Evolutionary conservation across 2,113 vertebrate genomes (phyloP).

Genomic region (Petrocephalus zakoni): DNA sequence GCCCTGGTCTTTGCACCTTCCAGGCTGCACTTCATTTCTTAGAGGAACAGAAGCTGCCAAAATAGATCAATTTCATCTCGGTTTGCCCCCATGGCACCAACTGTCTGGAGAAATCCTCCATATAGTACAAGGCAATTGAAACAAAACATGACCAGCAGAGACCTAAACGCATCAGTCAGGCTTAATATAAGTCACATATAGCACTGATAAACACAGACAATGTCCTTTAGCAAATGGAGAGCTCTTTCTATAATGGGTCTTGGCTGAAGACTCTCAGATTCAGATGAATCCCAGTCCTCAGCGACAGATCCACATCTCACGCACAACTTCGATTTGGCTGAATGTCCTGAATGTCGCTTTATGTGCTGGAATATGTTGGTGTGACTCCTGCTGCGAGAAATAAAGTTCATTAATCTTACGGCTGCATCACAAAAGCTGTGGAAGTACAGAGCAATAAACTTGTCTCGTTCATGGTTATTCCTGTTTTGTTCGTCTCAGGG

Average conservation of each 20-base stretch:
- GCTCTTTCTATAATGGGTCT: neutral
- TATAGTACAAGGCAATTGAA: neutral
- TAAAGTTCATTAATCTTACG: neutral
- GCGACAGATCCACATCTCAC: neutral
- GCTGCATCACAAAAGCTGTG: neutral
- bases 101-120: neutral
- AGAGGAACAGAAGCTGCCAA: neutral
- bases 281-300: neutral
- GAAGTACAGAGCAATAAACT: neutral
- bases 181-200: neutral
- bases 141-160: neutral
- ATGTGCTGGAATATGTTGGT: neutral
- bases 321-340: neutral
- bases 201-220: neutral
- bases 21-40: slow-evolving; percentile 5
- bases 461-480: neutral
- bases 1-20: slow-evolving; percentile 11
- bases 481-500: neutral
- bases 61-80: neutral
- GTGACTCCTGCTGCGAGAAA: neutral
- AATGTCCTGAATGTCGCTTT: neutral
- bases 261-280: neutral
- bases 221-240: neutral
- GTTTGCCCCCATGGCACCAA: neutral
- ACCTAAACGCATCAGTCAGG: neutral